phyloP scores from a whole-genome alignment of 2,888 invertebrate species.

The Geophilus truncorum region DNA sequence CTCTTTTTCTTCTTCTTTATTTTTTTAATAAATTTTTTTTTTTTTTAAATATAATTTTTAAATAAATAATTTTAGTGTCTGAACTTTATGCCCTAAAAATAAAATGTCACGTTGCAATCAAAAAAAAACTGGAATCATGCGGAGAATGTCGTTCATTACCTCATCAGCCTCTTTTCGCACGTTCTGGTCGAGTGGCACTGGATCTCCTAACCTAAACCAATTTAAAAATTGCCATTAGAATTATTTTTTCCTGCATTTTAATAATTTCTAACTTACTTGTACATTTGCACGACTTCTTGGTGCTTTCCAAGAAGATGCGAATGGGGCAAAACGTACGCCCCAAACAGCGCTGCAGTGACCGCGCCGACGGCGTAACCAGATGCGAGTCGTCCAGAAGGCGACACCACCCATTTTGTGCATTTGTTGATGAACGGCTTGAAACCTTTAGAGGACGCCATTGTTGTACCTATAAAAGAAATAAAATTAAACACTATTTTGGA shows the following conservation, averaged over 20 bases:
- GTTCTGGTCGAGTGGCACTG: slow-evolving; percentile 55
- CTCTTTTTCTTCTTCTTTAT: neutral
- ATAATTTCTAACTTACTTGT: neutral
- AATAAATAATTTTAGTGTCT: neutral
- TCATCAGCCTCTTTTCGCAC: slow-evolving; percentile 55
- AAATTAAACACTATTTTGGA: too few relatives aligned
- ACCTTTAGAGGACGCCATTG: neutral
- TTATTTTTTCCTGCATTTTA: neutral
- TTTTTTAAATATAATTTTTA: neutral
- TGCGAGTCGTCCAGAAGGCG: neutral
- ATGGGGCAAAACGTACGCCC: neutral
- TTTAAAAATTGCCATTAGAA: neutral
- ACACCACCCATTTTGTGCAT: neutral
- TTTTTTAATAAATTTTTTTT: too few relatives aligned
- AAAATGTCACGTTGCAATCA: neutral
- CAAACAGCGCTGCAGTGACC: neutral
- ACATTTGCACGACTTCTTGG: slow-evolving; percentile 29
- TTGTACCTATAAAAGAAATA: neutral
- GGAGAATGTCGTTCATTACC: slow-evolving; percentile 52
- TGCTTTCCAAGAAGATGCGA: neutral
- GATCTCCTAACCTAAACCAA: slow-evolving; percentile 56
- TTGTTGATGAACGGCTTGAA: neutral
- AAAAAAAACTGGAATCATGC: neutral
- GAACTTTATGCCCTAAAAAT: neutral
- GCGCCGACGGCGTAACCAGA: neutral